Percentiles rank a stretch among this genome's conserved stretches.
Conservation (phyloP, 2,888 invertebrate species). For the Taphrorychus bicolor region DNA sequence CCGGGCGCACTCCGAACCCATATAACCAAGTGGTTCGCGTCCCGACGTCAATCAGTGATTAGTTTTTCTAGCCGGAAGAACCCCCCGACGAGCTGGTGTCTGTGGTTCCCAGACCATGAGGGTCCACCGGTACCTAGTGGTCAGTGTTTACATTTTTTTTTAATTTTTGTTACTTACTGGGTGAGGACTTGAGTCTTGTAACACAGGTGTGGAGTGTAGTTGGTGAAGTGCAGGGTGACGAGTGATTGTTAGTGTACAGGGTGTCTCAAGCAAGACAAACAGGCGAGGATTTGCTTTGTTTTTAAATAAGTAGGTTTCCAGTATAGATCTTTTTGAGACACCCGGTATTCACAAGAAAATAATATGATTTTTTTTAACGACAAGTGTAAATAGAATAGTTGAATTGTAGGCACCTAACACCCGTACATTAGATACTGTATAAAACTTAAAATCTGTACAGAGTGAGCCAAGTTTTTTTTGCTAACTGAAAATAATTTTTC, state of each 20-base stretch:
- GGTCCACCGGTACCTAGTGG: slow-evolving; percentile 69
- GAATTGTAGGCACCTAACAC: no score
- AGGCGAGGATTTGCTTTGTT: neutral
- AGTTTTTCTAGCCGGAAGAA: slow-evolving; percentile 34
- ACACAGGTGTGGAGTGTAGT: neutral
- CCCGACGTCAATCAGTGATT: slow-evolving; percentile 26
- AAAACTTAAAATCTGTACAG: no score
- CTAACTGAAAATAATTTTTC: no score
- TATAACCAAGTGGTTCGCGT: slow-evolving; percentile 49
- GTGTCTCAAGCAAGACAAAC: neutral
- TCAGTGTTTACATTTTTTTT: slow-evolving; percentile 59
- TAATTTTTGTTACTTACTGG: slow-evolving; percentile 13
- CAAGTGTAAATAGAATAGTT: no score
- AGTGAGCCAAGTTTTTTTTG: no score
- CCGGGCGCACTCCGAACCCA: slow-evolving; percentile 48
- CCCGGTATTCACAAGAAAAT: neutral
- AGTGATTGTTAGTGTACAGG: no score
- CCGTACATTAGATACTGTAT: no score
- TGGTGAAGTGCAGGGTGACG: neutral
- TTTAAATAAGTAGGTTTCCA: neutral
- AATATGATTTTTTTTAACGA: no score
- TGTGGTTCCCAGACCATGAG: slow-evolving; percentile 58
- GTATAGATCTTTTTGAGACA: neutral
- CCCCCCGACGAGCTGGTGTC: slow-evolving; percentile 28
- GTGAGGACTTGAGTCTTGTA: no score